Evolutionary conservation across 2,113 vertebrate genomes (phyloP).

Genomic region (Zosterops japonicus): DNA sequence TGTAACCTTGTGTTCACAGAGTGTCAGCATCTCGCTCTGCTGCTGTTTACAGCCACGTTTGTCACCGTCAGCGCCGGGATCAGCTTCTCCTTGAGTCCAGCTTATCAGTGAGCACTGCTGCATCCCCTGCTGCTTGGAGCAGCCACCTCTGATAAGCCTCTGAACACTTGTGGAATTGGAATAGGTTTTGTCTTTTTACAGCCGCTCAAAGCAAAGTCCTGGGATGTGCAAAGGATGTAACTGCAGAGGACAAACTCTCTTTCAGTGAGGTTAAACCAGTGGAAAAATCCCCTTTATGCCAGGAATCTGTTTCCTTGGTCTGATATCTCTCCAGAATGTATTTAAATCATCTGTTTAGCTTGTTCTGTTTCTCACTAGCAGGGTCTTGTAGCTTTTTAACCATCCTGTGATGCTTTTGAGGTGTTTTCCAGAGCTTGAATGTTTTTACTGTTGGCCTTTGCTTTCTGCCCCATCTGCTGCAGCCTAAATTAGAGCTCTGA

Average conservation of each 20-base stretch:
- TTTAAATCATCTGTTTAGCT: neutral
- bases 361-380: neutral
- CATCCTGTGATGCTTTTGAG: neutral
- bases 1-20: slow-evolving; percentile 56
- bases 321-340: neutral
- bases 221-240: neutral
- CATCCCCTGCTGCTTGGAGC: neutral
- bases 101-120: neutral
- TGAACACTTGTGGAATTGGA: neutral
- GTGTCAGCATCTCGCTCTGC: slow-evolving; percentile 71
- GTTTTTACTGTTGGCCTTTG: neutral
- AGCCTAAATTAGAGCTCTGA: neutral
- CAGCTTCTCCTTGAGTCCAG: slow-evolving; percentile 66
- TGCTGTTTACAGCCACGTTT: slow-evolving; percentile 70
- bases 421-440: neutral
- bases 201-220: neutral
- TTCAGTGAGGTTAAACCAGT: neutral
- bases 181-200: neutral
- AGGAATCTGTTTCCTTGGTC: neutral
- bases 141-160: neutral
- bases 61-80: slow-evolving; percentile 28
- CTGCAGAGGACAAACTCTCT: neutral
- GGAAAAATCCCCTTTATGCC: neutral
- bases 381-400: neutral
- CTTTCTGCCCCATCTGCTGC: neutral